Evolutionary conservation across 2,113 vertebrate species (phyloP).

Genomic region (Nicator chloris): DNA sequence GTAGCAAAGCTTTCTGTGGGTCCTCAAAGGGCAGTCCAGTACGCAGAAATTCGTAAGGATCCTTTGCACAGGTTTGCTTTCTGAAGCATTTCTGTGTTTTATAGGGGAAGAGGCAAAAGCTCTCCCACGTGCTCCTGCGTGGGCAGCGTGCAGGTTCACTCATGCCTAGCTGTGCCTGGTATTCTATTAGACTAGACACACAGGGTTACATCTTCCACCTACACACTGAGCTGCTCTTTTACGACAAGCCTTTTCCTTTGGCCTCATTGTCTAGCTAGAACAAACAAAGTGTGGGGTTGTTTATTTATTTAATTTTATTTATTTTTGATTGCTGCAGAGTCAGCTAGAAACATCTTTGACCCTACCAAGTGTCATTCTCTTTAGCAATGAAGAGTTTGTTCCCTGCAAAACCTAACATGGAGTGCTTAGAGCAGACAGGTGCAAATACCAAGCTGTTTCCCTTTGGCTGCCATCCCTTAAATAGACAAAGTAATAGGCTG

Average conservation of each 20-base stretch:
- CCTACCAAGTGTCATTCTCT: not conserved
- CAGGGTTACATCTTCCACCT: not conserved
- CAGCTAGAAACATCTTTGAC: not conserved
- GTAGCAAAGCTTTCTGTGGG: not conserved
- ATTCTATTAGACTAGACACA: not conserved
- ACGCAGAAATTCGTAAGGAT: not conserved
- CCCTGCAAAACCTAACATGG: not conserved
- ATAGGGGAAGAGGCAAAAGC: not conserved
- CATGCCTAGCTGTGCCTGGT: not conserved
- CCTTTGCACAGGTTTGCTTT: rapidly evolving
- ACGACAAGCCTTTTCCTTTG: not conserved
- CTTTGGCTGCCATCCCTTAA: slow-evolving; percentile 64
- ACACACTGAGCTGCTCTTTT: not conserved
- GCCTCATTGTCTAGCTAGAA: not conserved
- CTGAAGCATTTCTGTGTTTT: not conserved
- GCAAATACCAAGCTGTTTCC: slow-evolving; percentile 69
- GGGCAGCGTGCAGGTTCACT: not conserved
- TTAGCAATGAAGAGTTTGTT: slow-evolving; percentile 40
- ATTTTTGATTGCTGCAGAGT: not conserved
- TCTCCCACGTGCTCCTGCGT: not conserved
- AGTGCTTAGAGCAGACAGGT: slow-evolving; percentile 68
- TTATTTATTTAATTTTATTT: not conserved
- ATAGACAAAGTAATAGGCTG: slow-evolving; percentile 33
- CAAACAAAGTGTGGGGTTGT: not conserved
- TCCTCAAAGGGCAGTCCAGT: not conserved